phyloP scores from a whole-genome alignment of 2,888 invertebrate genomes.

The Pilophorus perplexus region DNA sequence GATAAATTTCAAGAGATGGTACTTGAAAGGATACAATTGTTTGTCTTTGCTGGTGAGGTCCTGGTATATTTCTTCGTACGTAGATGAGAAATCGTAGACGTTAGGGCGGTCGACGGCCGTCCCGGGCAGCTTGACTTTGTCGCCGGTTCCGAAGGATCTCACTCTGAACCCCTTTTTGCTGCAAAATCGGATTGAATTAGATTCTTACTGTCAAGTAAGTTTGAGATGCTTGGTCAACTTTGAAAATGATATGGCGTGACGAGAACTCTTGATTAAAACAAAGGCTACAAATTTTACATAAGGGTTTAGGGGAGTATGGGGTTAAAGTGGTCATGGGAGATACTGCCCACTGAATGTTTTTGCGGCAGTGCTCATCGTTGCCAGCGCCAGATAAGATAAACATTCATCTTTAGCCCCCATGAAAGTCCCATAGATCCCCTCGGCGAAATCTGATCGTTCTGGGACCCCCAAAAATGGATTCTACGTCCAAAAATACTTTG shows the following conservation, averaged over 20 bases:
- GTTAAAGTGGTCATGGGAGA: too few relatives aligned
- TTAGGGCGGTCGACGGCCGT: conserved; percentile 91
- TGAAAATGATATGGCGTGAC: not conserved
- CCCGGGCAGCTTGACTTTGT: conserved; percentile 95
- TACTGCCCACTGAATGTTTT: too few relatives aligned
- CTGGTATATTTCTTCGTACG: conserved; percentile 94
- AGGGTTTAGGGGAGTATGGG: too few relatives aligned
- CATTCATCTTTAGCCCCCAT: too few relatives aligned
- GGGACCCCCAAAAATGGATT: too few relatives aligned
- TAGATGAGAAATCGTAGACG: conserved; percentile 92
- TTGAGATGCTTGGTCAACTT: not conserved
- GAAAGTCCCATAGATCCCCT: too few relatives aligned
- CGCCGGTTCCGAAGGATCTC: conserved; percentile 89
- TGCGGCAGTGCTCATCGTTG: too few relatives aligned
- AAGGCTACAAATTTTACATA: too few relatives aligned
- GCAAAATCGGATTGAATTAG: conserved; percentile 40
- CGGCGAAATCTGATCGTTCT: too few relatives aligned
- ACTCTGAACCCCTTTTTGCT: conserved; percentile 97
- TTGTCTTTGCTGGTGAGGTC: conserved; percentile 89
- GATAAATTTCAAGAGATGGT: too few relatives aligned
- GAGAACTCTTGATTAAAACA: not conserved
- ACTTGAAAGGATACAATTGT: conserved; percentile 67
- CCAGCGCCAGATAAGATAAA: too few relatives aligned
- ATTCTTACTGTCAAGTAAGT: not conserved
- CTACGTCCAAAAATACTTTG: too few relatives aligned